Base-by-base conservation (phyloP, 2,797 vertebrate species). In the Cottoperca gobio region DNA sequence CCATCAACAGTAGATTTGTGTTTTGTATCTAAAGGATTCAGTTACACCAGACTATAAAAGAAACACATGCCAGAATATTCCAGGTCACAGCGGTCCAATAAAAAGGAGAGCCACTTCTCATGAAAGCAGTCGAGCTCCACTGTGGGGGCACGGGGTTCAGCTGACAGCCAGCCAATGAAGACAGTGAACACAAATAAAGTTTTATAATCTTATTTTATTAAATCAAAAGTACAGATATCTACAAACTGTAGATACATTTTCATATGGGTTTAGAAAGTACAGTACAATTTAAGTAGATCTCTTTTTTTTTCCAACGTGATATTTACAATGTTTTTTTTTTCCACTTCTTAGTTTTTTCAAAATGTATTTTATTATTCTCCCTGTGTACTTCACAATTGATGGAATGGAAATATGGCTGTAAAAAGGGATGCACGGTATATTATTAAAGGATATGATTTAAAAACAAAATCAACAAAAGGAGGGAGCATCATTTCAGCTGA, bases 251-350 rank as follows among this genome's bases (percentile, higher is more conserved):
- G 93, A 96, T 94, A 91, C 75, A 90, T 91, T 91, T 90, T 84
- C 89, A 90, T 89, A 90, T 90, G 90, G 84, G 92, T 93, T 94
- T 93, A 95, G 88, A 95, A 95, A 95, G 94, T 95, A 95, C 93
- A 95, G 93, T 95, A 95, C 93, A 95, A 92, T 94, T 93, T 90
- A 93, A 93, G 91, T 94, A 94, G 86, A 93, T 89, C 86, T 91
- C 73, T 91, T 87, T 81, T 87, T 87, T 83, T 83, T 60, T 13
- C 26, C 80, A 81, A 72, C 81, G 86, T 92, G 89, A 90, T 95
- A 95, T 95, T 93, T 95, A 95, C 93, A 94, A 86, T 86, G 81
- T 58, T 67, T 70, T 54, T 70, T 62, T 67, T 39, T 37, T 43
- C 10, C 14, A 33, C 42, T n/a, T 37, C 8, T 40, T 45, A 76